Base-by-base conservation (phyloP, 2,888 invertebrate species). In the Drosophila percnosoma region DNA sequence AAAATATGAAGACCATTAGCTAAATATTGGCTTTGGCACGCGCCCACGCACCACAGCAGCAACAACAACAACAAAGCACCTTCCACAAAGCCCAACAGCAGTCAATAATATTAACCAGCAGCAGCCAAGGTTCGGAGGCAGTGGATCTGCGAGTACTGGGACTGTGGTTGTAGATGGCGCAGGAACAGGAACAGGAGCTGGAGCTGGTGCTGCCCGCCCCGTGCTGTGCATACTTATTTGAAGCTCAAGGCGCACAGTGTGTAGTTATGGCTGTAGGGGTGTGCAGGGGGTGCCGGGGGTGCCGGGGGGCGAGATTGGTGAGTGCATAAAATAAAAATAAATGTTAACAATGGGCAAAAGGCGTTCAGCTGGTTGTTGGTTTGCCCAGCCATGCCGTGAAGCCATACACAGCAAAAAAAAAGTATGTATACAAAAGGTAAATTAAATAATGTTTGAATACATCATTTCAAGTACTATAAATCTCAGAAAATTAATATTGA, bases 251-350 rank as follows among this genome's bases (percentile, higher is more conserved):
- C 83, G 65, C 62, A 45, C 63, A 68, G 78, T 62, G 64, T 42
- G 65, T 57, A 27, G 51, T 34, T 57, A 27, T 27, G n/a, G 45
- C 27, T n/a, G 29, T n/a, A 38, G 7, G 13, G 27, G 8, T 10
- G 21, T 45, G 24, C 24, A 15, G 21, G 8, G 24, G 15, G 45
- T 31, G 42, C 29, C 1, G 21, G 8, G 24, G 15, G 45, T 31
- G 42, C 29, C 1, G 8, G 40, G 27, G 0, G 24, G 11, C 15
- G 10, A 70, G 15, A 36, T 38, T 68, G 78, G 83, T 69, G 89
- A 89, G 84, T 85, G 90, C 87, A 90, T 90, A 87, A 90, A 87
- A 87, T 87, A 87, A 86, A 86, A 90, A 90, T 86, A 87, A 87
- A 87, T 81, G 90, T 81, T 90, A 88, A 88, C 86, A 87, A 90